Conservation (phyloP, 2,888 invertebrate genomes). For the Steinernema hermaphroditum region DNA sequence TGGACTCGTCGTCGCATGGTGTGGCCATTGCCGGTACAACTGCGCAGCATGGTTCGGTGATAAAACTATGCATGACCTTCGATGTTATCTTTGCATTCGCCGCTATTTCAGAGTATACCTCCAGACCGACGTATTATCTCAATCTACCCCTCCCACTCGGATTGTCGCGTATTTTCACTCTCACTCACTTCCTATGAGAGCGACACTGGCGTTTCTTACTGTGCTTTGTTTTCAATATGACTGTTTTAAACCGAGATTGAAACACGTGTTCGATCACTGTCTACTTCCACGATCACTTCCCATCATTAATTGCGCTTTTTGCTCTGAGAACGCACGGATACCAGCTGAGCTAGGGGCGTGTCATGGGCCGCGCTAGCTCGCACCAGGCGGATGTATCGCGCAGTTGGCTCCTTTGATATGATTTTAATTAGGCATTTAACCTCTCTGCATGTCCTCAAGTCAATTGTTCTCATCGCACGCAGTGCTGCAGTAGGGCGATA, state of each 20-base stretch:
- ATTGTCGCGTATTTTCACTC: slow-evolving; percentile 12
- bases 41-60: slow-evolving; percentile 15
- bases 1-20: too few species aligned
- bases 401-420: slow-evolving; percentile 7
- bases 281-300: background rate
- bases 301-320: slow-evolving; percentile 14
- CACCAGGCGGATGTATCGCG: background rate
- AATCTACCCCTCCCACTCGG: slow-evolving; percentile 19
- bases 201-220: background rate
- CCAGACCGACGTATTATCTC: slow-evolving; percentile 28
- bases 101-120: slow-evolving; percentile 26
- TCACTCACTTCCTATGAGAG: background rate
- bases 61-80: slow-evolving; percentile 29
- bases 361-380: background rate
- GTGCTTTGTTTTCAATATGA: background rate
- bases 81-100: slow-evolving; percentile 26
- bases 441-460: slow-evolving; percentile 27
- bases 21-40: background rate
- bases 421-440: slow-evolving; percentile 29
- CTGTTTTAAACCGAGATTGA: background rate
- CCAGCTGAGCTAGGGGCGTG: slow-evolving; percentile 8
- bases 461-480: slow-evolving; percentile 28
- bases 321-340: slow-evolving; percentile 14
- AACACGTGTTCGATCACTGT: slow-evolving; percentile 5
- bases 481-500: slow-evolving; percentile 22